A percentile compares a stretch with the other conserved stretches of the same genome.
Evolutionary conservation across 2,888 invertebrate genomes (phyloP).

Genomic region (Congeria kusceri): DNA sequence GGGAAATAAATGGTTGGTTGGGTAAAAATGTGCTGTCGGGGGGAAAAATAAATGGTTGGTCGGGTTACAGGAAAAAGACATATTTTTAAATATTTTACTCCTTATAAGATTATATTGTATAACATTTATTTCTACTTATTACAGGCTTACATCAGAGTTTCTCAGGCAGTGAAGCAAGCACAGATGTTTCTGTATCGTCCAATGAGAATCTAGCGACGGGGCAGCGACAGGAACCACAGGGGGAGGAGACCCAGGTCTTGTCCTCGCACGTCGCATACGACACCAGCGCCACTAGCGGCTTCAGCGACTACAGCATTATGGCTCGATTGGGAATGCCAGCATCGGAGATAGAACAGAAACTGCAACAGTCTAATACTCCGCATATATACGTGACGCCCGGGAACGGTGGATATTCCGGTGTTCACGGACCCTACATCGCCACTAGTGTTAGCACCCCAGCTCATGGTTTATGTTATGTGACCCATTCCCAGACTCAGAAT

Average conservation of each 20-base stretch:
- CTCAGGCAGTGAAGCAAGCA: slow-evolving; percentile 93
- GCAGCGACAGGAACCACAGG: slow-evolving; percentile 94
- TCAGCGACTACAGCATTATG: slow-evolving; percentile 85
- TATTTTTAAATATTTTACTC: too few species aligned
- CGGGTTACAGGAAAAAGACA: too few species aligned
- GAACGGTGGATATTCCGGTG: slow-evolving; percentile 34
- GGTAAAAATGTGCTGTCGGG: too few species aligned
- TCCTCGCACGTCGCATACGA: slow-evolving; percentile 64
- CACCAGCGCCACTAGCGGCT: slow-evolving; percentile 62
- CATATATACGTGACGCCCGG: slow-evolving; percentile 56
- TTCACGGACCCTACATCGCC: slow-evolving; percentile 64
- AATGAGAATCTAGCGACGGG: slow-evolving; percentile 91
- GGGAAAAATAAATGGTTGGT: too few species aligned
- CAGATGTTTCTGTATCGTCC: slow-evolving; percentile 92
- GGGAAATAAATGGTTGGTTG: too few species aligned
- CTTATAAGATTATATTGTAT: too few species aligned
- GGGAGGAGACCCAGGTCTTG: slow-evolving; percentile 89
- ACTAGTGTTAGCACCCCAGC: slow-evolving; percentile 49
- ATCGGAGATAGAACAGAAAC: slow-evolving; percentile 59
- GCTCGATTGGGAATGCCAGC: slow-evolving; percentile 81
- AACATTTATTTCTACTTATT: not conserved
- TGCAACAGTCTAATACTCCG: slow-evolving; percentile 32
- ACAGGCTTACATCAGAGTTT: slow-evolving; percentile 91
- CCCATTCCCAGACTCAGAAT: slow-evolving; percentile 29
- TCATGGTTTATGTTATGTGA: not conserved